Percentiles rank a stretch among this genome's conserved stretches.
These are phyloP conservation scores for Hafferia zeledoni DNA, from an alignment of 2,797 vertebrate genomes.

Conservation along the genomic window DNA sequence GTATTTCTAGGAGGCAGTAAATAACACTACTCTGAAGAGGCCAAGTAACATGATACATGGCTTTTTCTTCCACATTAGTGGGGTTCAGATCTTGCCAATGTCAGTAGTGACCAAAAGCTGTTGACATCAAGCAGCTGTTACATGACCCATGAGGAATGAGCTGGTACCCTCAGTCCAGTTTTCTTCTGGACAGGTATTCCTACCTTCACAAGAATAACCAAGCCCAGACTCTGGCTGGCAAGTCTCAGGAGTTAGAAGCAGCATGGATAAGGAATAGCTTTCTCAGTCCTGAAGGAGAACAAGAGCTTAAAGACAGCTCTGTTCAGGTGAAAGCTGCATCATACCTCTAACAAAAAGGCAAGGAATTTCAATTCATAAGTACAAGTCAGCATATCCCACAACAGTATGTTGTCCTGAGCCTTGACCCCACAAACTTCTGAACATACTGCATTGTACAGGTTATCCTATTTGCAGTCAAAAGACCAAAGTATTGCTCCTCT, in stretches of 20 bases:
- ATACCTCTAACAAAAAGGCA: background rate
- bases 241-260: background rate
- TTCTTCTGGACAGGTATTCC: slow-evolving; percentile 20
- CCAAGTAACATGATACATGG: background rate
- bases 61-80: background rate
- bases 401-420: background rate
- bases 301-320: background rate
- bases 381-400: background rate
- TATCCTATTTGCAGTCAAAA: background rate
- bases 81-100: slow-evolving; percentile 42
- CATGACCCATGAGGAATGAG: slow-evolving; percentile 8
- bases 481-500: background rate
- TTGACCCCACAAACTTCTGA: background rate
- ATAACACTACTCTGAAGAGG: slow-evolving; percentile 11
- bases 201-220: background rate
- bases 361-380: background rate
- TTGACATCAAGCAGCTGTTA: slow-evolving; percentile 43
- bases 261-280: background rate
- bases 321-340: background rate
- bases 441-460: background rate
- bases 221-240: background rate
- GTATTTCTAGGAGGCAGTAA: slow-evolving; percentile 47
- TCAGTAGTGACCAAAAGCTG: slow-evolving; percentile 48
- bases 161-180: background rate
- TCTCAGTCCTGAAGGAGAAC: background rate